Conservation (phyloP, 2,797 vertebrate species). For the Neopelma chrysocephalum region DNA sequence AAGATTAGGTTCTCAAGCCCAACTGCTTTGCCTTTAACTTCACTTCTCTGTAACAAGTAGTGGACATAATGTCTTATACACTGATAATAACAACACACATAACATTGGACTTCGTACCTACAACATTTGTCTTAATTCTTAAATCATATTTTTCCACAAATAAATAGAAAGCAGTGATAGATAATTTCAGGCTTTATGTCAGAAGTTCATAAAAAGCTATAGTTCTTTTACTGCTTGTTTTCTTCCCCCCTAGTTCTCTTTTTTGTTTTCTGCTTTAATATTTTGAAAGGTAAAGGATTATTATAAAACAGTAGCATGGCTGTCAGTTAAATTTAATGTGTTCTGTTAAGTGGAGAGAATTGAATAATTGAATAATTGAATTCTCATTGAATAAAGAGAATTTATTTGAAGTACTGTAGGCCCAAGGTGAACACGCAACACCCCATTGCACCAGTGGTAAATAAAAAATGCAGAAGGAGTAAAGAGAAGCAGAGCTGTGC, state of each 20-base stretch:
- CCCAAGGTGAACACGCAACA: background rate
- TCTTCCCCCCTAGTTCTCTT: background rate
- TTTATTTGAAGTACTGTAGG: background rate
- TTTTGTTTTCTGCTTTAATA: background rate
- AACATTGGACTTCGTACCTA: conserved; percentile 1
- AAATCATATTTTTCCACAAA: background rate
- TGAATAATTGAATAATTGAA: too few species aligned
- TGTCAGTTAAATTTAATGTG: background rate
- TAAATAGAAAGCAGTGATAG: background rate
- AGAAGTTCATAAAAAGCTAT: background rate
- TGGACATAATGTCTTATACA: background rate
- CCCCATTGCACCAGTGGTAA: background rate
- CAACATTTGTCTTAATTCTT: background rate
- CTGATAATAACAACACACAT: background rate
- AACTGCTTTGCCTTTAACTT: background rate
- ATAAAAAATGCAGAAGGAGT: background rate
- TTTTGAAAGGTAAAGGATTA: background rate
- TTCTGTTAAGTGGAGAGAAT: background rate
- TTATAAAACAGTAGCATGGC: background rate
- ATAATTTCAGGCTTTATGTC: background rate
- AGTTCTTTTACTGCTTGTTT: background rate
- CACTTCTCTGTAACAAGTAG: background rate
- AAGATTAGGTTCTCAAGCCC: background rate
- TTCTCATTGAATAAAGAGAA: background rate
- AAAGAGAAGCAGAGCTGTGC: background rate